Percentiles rank a stretch among this genome's conserved stretches.
phyloP scores from a whole-genome alignment of 1,140 invertebrate species.

The Aphelenchoides fujianensis region DNA sequence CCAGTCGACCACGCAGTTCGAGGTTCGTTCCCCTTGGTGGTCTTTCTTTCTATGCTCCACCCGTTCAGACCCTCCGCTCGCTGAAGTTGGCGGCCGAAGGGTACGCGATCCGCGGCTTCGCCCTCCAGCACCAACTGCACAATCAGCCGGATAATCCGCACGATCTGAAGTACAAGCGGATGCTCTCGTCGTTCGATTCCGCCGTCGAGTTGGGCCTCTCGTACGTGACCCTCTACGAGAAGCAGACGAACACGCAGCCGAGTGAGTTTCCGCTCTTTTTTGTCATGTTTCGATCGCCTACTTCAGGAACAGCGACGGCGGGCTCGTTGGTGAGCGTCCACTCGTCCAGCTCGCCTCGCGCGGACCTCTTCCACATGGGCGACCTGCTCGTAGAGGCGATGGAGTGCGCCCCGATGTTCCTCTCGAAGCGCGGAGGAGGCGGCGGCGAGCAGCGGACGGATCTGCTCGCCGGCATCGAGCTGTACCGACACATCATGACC shows the following conservation, averaged over 20 bases:
- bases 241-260: neutral
- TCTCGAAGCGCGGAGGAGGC: conserved; percentile 17
- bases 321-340: neutral
- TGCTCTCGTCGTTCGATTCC: neutral
- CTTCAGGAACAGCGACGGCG: neutral
- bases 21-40: too few relatives aligned
- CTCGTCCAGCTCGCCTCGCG: neutral
- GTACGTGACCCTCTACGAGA: neutral
- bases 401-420: conserved; percentile 34
- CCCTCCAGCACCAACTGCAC: neutral
- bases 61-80: conserved; percentile 33
- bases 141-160: neutral
- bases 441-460: conserved; percentile 33
- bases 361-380: conserved; percentile 16
- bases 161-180: neutral
- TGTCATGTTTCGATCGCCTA: too few relatives aligned
- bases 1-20: too few relatives aligned
- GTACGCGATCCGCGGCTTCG: conserved; percentile 34
- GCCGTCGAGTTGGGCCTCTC: conserved; percentile 4
- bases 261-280: conserved; percentile 1
- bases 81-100: conserved; percentile 38
- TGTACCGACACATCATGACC: conserved; percentile 37
- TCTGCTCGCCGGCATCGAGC: conserved; percentile 18
- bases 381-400: conserved; percentile 34
- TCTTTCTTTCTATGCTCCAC: too few relatives aligned